Percentiles rank a stretch among this genome's conserved stretches.
Conservation (phyloP, 2,113 vertebrate genomes). For the Lamprotornis superbus region DNA sequence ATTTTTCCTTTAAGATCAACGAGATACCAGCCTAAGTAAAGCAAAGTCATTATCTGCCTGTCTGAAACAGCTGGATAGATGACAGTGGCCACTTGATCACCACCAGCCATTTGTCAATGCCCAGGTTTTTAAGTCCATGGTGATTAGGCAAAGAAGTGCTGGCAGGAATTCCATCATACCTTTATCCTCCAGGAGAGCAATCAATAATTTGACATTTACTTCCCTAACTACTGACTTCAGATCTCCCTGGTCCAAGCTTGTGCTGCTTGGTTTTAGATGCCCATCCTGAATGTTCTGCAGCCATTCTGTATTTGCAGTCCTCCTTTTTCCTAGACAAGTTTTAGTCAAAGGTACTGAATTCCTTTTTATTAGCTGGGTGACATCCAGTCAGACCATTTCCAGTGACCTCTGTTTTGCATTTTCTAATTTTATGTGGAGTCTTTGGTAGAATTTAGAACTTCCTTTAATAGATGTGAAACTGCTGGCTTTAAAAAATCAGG, state of each 20-base stretch:
- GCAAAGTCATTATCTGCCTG: background rate
- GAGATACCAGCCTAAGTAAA: background rate
- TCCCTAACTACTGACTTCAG: background rate
- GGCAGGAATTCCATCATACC: background rate
- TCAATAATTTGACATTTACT: background rate
- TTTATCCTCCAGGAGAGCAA: background rate
- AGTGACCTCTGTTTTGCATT: slow-evolving; percentile 1
- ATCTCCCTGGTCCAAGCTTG: background rate
- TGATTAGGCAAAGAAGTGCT: background rate
- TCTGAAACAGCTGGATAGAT: background rate
- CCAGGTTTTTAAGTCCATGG: background rate
- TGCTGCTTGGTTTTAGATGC: background rate
- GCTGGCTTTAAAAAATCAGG: slow-evolving; percentile 23
- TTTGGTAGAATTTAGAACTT: slow-evolving; percentile 3
- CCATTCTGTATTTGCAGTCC: background rate
- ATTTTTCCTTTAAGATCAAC: background rate
- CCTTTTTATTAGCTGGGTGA: background rate
- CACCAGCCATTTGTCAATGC: background rate
- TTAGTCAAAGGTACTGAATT: background rate
- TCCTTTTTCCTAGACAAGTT: background rate
- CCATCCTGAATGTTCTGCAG: background rate
- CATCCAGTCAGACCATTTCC: slow-evolving; percentile 16
- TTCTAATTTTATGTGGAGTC: slow-evolving; percentile 41
- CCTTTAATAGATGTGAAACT: slow-evolving; percentile 16
- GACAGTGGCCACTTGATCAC: background rate